phyloP scores from a whole-genome alignment of 2,888 invertebrate species.

The Caenorhabditis sinica region DNA sequence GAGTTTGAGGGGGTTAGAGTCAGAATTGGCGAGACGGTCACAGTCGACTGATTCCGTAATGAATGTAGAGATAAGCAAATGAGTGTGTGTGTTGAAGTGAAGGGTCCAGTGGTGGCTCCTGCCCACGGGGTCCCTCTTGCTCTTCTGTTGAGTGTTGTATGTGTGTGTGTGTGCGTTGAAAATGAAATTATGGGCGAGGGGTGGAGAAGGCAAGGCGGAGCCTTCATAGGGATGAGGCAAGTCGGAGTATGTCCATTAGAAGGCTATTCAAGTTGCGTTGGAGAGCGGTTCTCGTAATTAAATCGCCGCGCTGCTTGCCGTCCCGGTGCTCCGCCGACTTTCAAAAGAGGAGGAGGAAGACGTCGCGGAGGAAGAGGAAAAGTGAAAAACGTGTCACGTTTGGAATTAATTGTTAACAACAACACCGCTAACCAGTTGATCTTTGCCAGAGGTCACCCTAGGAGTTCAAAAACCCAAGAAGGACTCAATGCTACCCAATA shows the following conservation, averaged over 20 bases:
- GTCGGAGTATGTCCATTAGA: slow-evolving; percentile 68
- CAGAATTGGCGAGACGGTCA: slow-evolving; percentile 61
- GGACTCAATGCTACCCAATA: too few species aligned
- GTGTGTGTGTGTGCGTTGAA: slow-evolving; percentile 65
- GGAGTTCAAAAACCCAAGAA: background rate
- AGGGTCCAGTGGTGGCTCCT: slow-evolving; percentile 57
- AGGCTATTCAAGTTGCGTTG: slow-evolving; percentile 71
- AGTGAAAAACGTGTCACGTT: slow-evolving; percentile 27
- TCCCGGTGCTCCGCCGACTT: slow-evolving; percentile 59
- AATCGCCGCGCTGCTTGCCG: slow-evolving; percentile 66
- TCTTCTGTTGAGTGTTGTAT: slow-evolving; percentile 64
- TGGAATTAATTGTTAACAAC: slow-evolving; percentile 17
- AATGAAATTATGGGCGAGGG: slow-evolving; percentile 65
- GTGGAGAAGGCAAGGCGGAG: slow-evolving; percentile 62
- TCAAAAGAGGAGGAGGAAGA: slow-evolving; percentile 17
- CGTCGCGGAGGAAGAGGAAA: slow-evolving; percentile 8
- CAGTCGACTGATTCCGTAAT: slow-evolving; percentile 59
- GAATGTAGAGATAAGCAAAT: slow-evolving; percentile 62
- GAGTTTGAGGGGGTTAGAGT: background rate
- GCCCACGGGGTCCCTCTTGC: slow-evolving; percentile 60
- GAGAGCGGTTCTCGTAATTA: slow-evolving; percentile 69
- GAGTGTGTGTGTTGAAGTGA: slow-evolving; percentile 55
- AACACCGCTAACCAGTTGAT: slow-evolving; percentile 6
- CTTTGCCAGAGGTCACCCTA: background rate
- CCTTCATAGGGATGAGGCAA: slow-evolving; percentile 62